Evolutionary conservation across 2,797 vertebrate species (phyloP), one percentile per base, ranked within the genome.

Genomic region (Menidia menidia): DNA sequence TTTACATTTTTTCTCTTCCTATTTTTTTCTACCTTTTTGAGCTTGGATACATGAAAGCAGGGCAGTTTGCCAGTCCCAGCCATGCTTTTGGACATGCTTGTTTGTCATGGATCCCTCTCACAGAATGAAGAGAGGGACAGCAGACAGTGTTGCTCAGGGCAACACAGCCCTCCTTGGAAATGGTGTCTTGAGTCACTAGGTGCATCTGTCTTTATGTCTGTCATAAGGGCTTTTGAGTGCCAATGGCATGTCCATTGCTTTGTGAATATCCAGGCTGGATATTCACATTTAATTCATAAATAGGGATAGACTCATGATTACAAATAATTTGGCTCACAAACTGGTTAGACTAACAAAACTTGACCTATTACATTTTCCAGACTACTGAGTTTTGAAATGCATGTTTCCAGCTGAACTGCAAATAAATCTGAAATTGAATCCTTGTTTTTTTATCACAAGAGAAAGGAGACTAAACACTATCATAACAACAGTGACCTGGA

Each of bases 101-200:
- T 87, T 88, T 89, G 81, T 88, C 83, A 83, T 77, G 84, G 78
- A 86, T 73, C 67, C 68, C 51, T 71, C 65, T 87, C 75, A 75
- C 68, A 77, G 75, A 81, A 77, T 33, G 13, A 77, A 75, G 61
- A 83, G 71, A 70, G 68, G 64, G 72, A 73, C 72, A 71, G 77
- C 77, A 79, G 75, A 81, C 66, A 47, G 51, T 64, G 85, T 86
- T 84, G 85, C 88, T 89, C 58, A 11, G 68, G 82, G 88, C 85
- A 89, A 89, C 88, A 67, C 44, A 66, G 73, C 53, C 53, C 66
- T 76, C 59, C 32, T 74, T 50, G 48, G 61, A 55, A 66, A 74
- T 72, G 41, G 57, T 51, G 64, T 74, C 75, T 74, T 60, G 63
- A 85, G 68, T 77, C 65, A 71, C 19, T 35, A 62, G 45, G 60